Percentiles rank a stretch among this genome's conserved stretches.
Evolutionary conservation across 2,797 vertebrate species (phyloP).

Genomic region (Rhinophrynus dorsalis): DNA sequence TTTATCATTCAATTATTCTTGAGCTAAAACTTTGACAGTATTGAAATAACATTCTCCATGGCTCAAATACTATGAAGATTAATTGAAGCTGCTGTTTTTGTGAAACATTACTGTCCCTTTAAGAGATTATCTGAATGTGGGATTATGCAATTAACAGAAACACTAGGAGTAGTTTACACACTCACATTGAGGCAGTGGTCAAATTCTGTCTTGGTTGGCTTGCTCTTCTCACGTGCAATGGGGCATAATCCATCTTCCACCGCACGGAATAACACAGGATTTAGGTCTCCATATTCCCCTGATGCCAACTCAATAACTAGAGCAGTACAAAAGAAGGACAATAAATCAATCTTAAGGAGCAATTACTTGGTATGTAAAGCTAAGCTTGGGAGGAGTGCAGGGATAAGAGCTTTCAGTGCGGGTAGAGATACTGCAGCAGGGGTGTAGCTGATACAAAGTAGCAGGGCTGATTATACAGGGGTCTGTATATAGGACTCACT

Average conservation of each 20-base stretch:
- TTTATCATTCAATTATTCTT: too few relatives aligned
- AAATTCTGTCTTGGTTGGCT: conserved; percentile 76
- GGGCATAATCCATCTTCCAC: conserved; percentile 92
- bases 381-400: too few relatives aligned
- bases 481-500: conserved; percentile 74
- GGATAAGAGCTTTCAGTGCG: too few relatives aligned
- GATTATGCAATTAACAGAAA: too few relatives aligned
- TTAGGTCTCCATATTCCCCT: conserved; percentile 95
- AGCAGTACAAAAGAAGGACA: background rate
- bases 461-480: background rate
- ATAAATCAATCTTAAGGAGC: background rate
- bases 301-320: conserved; percentile 97
- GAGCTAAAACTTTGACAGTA: too few relatives aligned
- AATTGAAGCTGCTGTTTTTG: too few relatives aligned
- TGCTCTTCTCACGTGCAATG: conserved; percentile 86
- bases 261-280: conserved; percentile 89
- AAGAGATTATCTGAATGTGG: too few relatives aligned
- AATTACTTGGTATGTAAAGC: too few relatives aligned
- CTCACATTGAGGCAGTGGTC: conserved; percentile 76
- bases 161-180: too few relatives aligned
- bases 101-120: too few relatives aligned
- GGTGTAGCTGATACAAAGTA: background rate
- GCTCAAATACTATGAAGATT: too few relatives aligned
- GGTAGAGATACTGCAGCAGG: background rate
- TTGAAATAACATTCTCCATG: too few relatives aligned